Conservation (phyloP, 2,113 vertebrate genomes). For the Macquaria ambigua region DNA sequence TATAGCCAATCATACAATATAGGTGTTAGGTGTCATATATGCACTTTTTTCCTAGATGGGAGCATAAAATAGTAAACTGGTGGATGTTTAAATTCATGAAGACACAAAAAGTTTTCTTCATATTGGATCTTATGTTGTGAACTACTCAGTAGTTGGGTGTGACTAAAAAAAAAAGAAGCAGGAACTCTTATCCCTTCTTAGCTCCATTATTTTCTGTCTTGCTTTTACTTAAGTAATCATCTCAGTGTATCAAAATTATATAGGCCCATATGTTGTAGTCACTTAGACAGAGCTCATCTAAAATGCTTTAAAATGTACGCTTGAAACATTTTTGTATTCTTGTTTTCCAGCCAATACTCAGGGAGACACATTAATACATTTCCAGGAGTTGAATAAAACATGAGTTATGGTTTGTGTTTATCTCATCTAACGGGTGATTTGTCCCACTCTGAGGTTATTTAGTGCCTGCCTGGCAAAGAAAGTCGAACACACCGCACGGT, state of each 20-base stretch:
- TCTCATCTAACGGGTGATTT: slow-evolving; percentile 34
- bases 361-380: neutral
- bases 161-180: neutral
- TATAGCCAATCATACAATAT: neutral
- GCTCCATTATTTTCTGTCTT: neutral
- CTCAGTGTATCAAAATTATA: neutral
- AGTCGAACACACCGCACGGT: neutral
- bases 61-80: neutral
- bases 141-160: neutral
- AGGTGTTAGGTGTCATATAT: neutral
- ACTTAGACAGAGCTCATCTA: neutral
- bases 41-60: neutral
- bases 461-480: slow-evolving; percentile 7
- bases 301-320: neutral
- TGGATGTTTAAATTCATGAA: neutral
- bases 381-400: slow-evolving; percentile 37
- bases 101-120: neutral
- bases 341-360: neutral
- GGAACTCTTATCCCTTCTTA: neutral
- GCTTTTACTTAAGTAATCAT: neutral
- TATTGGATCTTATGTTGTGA: neutral
- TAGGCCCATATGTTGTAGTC: neutral
- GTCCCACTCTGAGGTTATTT: slow-evolving; percentile 30
- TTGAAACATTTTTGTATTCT: neutral
- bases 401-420: slow-evolving; percentile 21